phyloP scores from a whole-genome alignment of 2,888 invertebrate genomes.

The Drosophila kuntzei region DNA sequence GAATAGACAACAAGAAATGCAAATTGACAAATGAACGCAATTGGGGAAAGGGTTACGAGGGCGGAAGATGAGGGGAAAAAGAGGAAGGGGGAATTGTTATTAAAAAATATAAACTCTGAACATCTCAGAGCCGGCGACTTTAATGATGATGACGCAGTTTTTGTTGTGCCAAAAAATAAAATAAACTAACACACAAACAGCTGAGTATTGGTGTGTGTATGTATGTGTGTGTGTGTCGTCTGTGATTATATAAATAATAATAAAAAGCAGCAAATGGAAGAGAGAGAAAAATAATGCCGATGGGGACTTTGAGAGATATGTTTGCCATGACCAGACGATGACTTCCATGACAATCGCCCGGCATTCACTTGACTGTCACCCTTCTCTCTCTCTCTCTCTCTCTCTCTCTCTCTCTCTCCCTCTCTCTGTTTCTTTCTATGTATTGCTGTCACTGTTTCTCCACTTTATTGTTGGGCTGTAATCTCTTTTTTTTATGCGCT shows the following conservation, averaged over 20 bases:
- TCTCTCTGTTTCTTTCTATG: slow-evolving; percentile 11
- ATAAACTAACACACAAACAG: slow-evolving; percentile 15
- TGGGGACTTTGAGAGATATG: slow-evolving; percentile 45
- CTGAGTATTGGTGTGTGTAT: slow-evolving; percentile 8
- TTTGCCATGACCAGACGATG: slow-evolving; percentile 65
- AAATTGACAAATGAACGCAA: slow-evolving; percentile 39
- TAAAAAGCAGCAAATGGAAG: slow-evolving; percentile 24
- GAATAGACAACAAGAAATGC: slow-evolving; percentile 32
- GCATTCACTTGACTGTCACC: slow-evolving; percentile 35
- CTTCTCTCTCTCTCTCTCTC: neutral
- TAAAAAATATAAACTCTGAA: slow-evolving; percentile 1
- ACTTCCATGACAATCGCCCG: slow-evolving; percentile 60
- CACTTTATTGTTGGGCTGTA: slow-evolving; percentile 62
- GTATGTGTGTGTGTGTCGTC: slow-evolving; percentile 38
- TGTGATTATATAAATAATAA: slow-evolving; percentile 66
- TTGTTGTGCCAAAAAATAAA: slow-evolving; percentile 59
- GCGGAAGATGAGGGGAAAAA: neutral
- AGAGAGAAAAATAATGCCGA: slow-evolving; percentile 13
- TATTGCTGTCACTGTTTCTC: slow-evolving; percentile 55
- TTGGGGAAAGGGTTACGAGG: neutral
- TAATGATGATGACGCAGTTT: slow-evolving; percentile 73
- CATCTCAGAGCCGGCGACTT: slow-evolving; percentile 59
- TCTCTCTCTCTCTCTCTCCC: neutral
- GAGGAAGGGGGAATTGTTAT: slow-evolving; percentile 1
- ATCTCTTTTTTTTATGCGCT: slow-evolving; percentile 66